These are phyloP conservation scores for Cephus pulcher DNA, from an alignment of 2,888 invertebrate species.

Conservation along the genomic window DNA sequence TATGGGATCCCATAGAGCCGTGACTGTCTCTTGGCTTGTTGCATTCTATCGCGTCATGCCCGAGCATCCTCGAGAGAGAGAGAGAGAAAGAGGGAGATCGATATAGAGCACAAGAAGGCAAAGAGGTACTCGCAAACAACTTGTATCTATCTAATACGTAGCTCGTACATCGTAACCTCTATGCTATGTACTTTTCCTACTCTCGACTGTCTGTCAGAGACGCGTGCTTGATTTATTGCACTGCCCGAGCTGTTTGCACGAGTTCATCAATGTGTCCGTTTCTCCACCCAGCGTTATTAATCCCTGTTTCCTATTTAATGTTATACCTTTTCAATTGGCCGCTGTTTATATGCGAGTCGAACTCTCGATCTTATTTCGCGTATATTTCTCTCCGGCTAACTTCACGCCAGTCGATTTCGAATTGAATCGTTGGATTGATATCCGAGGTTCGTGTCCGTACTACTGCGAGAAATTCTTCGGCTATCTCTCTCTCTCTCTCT, in stretches of 20 bases:
- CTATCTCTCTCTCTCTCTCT: constrained; percentile 11
- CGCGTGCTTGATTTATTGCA: neutral
- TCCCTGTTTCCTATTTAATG: neutral
- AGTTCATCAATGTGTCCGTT: neutral
- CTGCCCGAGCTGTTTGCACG: neutral
- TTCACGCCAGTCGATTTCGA: neutral
- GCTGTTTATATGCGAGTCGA: neutral
- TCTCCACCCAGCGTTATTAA: neutral
- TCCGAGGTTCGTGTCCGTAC: neutral
- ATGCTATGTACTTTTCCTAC: neutral
- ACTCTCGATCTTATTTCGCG: neutral
- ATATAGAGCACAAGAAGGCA: neutral
- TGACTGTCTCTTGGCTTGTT: neutral
- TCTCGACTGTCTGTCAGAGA: neutral
- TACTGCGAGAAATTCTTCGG: neutral
- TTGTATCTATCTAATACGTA: neutral
- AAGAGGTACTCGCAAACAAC: neutral
- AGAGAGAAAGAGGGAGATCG: neutral
- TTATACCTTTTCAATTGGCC: neutral
- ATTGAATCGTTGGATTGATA: neutral
- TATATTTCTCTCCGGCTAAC: neutral
- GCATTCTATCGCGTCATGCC: neutral
- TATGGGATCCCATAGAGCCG: neutral
- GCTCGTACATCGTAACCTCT: neutral
- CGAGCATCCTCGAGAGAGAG: neutral